These are phyloP conservation scores for Nannobrachium achirus DNA, from an alignment of 2,113 vertebrate genomes.

Conservation along the genomic window DNA sequence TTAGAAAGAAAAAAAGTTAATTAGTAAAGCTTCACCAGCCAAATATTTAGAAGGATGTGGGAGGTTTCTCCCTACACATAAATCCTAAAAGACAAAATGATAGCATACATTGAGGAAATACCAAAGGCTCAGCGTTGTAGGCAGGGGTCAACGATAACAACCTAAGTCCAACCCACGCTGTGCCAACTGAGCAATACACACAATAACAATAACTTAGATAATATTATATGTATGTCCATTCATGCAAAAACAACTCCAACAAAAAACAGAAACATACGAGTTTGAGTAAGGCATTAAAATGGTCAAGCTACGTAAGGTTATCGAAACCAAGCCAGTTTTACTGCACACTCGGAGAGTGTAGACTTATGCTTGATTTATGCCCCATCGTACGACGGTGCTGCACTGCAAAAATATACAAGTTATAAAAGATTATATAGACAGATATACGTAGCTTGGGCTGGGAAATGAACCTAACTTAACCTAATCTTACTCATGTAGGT, in stretches of 20 bases:
- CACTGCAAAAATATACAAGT: too few species aligned
- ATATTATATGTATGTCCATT: constrained; percentile 47
- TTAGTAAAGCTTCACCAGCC: constrained; percentile 24
- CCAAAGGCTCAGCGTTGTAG: constrained; percentile 23
- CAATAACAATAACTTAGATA: constrained; percentile 51
- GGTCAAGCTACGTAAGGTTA: constrained; percentile 66
- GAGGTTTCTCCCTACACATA: not conserved
- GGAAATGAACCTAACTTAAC: too few species aligned
- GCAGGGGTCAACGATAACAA: constrained; percentile 31
- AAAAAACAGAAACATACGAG: constrained; percentile 43
- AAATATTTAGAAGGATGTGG: not conserved
- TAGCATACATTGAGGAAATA: constrained; percentile 47
- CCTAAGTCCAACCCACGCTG: constrained; percentile 42
- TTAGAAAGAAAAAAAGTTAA: constrained; percentile 25
- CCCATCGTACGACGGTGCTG: too few species aligned
- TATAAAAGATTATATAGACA: too few species aligned
- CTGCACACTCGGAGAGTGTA: constrained; percentile 32
- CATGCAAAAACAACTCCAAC: constrained; percentile 71
- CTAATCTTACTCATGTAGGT: too few species aligned
- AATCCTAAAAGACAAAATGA: constrained; percentile 32
- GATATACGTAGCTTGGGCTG: too few species aligned
- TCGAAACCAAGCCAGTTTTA: constrained; percentile 45
- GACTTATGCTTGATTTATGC: constrained; percentile 34
- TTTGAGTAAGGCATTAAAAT: constrained; percentile 75
- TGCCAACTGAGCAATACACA: constrained; percentile 50